phyloP scores from a whole-genome alignment of 2,888 invertebrate genomes.

The Cerastis rubricosa region DNA sequence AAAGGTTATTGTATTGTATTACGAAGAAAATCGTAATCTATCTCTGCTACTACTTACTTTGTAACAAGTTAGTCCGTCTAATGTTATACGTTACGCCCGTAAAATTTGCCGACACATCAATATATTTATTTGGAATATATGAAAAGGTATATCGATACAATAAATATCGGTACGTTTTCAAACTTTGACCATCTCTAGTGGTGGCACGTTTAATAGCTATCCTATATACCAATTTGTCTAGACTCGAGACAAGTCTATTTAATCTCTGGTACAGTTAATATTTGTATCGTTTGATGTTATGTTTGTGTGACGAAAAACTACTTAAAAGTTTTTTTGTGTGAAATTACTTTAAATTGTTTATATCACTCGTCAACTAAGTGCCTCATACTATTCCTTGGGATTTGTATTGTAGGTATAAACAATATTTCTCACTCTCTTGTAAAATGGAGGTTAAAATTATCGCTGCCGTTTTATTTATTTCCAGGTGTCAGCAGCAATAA shows the following conservation, averaged over 20 bases:
- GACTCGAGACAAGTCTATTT: constrained; percentile 23
- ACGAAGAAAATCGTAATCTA: background rate
- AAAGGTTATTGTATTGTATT: no score
- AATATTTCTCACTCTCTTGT: no score
- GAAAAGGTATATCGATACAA: background rate
- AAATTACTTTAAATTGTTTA: constrained; percentile 2
- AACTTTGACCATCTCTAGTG: background rate
- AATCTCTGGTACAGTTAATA: constrained; percentile 4
- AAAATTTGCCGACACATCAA: background rate
- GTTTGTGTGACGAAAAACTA: background rate
- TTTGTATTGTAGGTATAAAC: background rate
- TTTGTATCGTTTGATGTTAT: constrained; percentile 1
- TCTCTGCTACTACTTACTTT: background rate
- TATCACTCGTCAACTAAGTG: background rate
- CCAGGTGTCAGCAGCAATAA: background rate
- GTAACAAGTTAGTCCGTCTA: background rate
- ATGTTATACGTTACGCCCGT: background rate
- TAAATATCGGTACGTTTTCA: background rate
- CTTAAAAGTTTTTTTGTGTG: constrained; percentile 4
- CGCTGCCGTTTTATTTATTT: background rate
- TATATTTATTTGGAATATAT: background rate
- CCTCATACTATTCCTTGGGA: background rate
- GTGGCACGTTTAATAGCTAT: constrained; percentile 13
- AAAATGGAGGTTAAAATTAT: background rate
- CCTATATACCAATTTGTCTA: constrained; percentile 31